Evolutionary conservation across 2,888 invertebrate genomes (phyloP), one percentile per base, ranked within the genome.

Genomic region (Drosophila mettleri): DNA sequence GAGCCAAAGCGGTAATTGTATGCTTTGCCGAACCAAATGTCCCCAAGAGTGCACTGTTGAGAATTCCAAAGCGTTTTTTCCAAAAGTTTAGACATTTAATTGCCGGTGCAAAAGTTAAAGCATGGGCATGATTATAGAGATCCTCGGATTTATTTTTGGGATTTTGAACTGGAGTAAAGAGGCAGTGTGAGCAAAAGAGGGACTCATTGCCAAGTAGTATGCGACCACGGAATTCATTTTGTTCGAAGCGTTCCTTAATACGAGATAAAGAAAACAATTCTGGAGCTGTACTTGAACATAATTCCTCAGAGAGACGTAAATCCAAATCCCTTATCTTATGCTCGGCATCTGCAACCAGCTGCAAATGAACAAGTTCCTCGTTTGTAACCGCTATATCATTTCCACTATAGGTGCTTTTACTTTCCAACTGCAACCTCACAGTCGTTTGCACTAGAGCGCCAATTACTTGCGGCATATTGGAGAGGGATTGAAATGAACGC

Each of bases 161-260:
- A 46, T 69, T 75, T 27, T 64, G 63, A 5, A 91, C 81, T 0
- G 90, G 89, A 4, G 91, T 91, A 27, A 83, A 89, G 5, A 90
- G 76, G 36, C 78, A 85, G 1, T 81, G 67, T 2, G 88, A 83
- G 18, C 90, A 89, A 0, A 77, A 70, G 20, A 89, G 75, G 0
- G 69, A 71, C 24, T 80, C 77, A 52, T 82, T 82, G 1, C 89
- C 90, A n/a, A 90, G 57, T 9, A 90, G 65, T 24, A 90, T 78
- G 4, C 90, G 88, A 1, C 90, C 90, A 20, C 90, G 91, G 55
- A 90, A 90, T 59, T 90, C 90, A 65, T 90, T 90, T 46, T 90
- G 90, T 16, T 91, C 91, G 7, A 90, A 90, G 3, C 90, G 86
- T 48, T 90, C 90, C 36, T 84, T 90, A 31, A 90, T 90, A 10